Base-by-base conservation (phyloP, 2,797 vertebrate genomes). In the Pelobates cultripes region DNA sequence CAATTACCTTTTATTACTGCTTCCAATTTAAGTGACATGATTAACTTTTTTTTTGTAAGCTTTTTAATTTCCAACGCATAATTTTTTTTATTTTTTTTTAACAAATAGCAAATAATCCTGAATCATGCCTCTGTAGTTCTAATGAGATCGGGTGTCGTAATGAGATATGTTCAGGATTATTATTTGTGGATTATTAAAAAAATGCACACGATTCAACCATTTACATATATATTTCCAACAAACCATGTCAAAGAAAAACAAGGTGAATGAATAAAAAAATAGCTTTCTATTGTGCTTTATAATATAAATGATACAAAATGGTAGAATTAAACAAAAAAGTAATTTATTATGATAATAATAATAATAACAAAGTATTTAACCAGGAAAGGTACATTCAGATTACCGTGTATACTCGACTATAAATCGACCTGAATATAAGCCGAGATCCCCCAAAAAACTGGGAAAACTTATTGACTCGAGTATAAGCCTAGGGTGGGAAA, bases 1-100 rank as follows among this genome's bases (percentile, higher is more conserved):
- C 86, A 92, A 91, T 93, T 91, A 92, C 89, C 85, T 92, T 93
- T 92, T 90, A 93, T 92, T 89, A 86, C 89, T 76, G 78, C 86
- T 90, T 92, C 91, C 89, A 92, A 85, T 92, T 91, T 90, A 86
- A 86, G 74, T 81, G 75, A 88, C 85, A 87, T 85, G 87, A 90
- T 87, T 87, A 88, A 90, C 86, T 89, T 69, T 80, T 71, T 64
- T 28, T 67, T 83, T 79, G 73, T 61, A 86, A 82, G 75, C 70
- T 68, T 74, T 82, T 82, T 76, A 80, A 53, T 85, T 86, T 3
- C 28, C 28, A 28, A 28, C 28, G 28, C 28, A 28, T 43, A 85
- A 86, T 84, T 3, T 40, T 82, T 28, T 80, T 72, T 28, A 17
- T 84, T 14, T 72, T 85, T 82, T 44, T 75, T 12, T 87, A 74